Base-by-base conservation (phyloP, 2,888 invertebrate species). In the Craniophora ligustri region DNA sequence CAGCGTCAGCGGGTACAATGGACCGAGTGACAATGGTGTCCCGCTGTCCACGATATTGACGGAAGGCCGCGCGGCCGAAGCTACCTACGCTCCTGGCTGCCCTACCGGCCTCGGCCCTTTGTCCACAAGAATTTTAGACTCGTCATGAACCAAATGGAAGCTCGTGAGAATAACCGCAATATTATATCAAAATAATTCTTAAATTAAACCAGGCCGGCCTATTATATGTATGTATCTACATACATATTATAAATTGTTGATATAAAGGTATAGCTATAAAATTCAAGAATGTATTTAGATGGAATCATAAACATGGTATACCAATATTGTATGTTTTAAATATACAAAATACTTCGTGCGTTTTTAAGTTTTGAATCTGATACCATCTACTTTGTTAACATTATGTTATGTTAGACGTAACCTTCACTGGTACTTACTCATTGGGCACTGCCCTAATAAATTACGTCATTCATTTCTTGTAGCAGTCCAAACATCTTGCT, bases 11-110 rank as follows among this genome's bases (percentile, higher is more conserved):
- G 78, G 73, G 81, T 67, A 92, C 91, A 92, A 92, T 87, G 81
- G 87, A 40, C 40, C 49, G 78, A 87, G 85, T 88, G 89, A 93
- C 93, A 93, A 93, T 87, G 89, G 92, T 87, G 88, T 79, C 93
- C 93, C 91, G 93, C 92, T 91, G 93, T 88, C 92, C 86, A 77
- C 82, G 81, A 88, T 91, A 93, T 91, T 88, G 89, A 91, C 90
- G 89, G 90, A 86, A 87, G 88, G 84, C 82, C 74, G 66, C 65
- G 75, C 76, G 67, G 70, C 41, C 72, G 71, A 68, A 60, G 87
- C 89, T 93, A 91, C 92, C 92, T 91, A 90, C 91, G 87, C 86
- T 87, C 84, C 86, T 76, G 74, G 79, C 78, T 78, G 79, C 82
- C 77, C 80, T 78, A 76, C 80, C 76, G 66, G 61, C 54, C 48